A percentile compares a stretch with the other conserved stretches of the same genome.
Evolutionary conservation across 2,888 invertebrate genomes (phyloP).

Genomic region (Argyresthia goedartella): DNA sequence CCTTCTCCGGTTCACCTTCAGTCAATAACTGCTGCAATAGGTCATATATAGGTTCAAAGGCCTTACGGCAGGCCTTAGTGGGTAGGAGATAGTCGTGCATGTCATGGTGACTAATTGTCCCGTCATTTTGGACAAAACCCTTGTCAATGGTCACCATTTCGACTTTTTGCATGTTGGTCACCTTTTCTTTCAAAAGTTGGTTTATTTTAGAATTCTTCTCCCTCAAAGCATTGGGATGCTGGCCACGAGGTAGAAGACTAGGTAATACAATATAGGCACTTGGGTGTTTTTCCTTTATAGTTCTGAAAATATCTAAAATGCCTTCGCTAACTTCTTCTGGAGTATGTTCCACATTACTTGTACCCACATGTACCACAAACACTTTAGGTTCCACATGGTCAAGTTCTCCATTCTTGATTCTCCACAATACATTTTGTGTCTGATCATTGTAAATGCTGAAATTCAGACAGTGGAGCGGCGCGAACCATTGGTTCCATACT

Average conservation of each 20-base stretch:
- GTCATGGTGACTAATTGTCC: constrained; percentile 88
- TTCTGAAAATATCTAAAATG: constrained; percentile 80
- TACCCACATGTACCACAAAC: constrained; percentile 88
- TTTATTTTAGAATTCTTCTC: constrained; percentile 85
- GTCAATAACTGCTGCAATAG: constrained; percentile 81
- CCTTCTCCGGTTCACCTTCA: constrained; percentile 82
- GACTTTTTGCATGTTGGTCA: constrained; percentile 75
- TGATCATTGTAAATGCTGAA: constrained; percentile 91
- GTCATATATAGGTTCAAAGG: constrained; percentile 88
- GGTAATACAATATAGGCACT: constrained; percentile 86
- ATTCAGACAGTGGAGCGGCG: constrained; percentile 91
- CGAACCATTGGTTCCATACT: constrained; percentile 92
- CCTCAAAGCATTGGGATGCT: constrained; percentile 84
- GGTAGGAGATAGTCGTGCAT: constrained; percentile 94
- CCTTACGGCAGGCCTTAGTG: constrained; percentile 89
- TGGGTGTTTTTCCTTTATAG: constrained; percentile 82
- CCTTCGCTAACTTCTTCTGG: constrained; percentile 88
- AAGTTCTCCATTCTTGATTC: constrained; percentile 89
- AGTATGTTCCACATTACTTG: constrained; percentile 86
- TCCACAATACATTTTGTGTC: constrained; percentile 91
- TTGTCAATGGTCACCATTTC: constrained; percentile 86
- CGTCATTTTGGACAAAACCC: constrained; percentile 82
- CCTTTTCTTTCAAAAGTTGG: constrained; percentile 75
- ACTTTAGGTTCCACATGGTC: constrained; percentile 92
- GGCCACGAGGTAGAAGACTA: constrained; percentile 89